Evolutionary conservation across 2,797 vertebrate genomes (phyloP).

Genomic region (Emydoidea blandingii): DNA sequence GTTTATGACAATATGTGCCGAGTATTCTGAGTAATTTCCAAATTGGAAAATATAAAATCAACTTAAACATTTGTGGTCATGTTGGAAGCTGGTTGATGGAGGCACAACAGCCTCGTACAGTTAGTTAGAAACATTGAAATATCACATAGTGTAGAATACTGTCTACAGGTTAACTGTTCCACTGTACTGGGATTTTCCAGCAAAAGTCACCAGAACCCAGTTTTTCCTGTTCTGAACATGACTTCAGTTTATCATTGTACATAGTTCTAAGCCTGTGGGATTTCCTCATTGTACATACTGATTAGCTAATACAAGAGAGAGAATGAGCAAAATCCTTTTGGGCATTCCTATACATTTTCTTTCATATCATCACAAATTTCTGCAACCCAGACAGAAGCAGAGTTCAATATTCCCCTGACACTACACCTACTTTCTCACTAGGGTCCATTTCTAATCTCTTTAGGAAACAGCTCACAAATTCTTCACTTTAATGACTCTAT

Average conservation of each 20-base stretch:
- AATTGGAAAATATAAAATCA: neutral
- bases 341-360: neutral
- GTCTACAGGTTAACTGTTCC: neutral
- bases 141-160: neutral
- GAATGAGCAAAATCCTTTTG: neutral
- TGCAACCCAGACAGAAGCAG: neutral
- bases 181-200: neutral
- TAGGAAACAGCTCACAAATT: neutral
- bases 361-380: neutral
- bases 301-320: neutral
- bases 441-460: neutral
- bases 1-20: neutral
- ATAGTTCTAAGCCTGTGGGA: neutral
- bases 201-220: neutral
- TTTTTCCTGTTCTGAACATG: neutral
- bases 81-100: neutral
- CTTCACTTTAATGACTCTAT: neutral
- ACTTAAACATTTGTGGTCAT: neutral
- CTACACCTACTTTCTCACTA: neutral
- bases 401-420: neutral
- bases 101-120: neutral
- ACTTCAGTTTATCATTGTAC: neutral
- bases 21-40: neutral
- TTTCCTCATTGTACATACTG: neutral
- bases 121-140: fast-evolving